phyloP scores from a whole-genome alignment of 2,113 vertebrate species.

The Bungarus multicinctus region DNA sequence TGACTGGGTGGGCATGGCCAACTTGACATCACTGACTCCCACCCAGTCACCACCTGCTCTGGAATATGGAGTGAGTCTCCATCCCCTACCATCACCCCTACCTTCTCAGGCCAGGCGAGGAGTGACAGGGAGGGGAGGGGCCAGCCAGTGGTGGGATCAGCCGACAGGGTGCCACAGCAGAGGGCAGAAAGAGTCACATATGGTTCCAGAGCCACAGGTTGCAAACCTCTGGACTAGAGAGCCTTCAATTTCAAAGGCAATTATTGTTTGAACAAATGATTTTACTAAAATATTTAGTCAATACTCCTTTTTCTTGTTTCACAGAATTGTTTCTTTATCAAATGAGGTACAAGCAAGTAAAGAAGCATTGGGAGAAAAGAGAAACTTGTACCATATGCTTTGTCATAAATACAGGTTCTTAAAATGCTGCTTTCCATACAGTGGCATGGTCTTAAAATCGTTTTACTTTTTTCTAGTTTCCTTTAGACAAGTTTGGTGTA shows the following conservation, averaged over 20 bases:
- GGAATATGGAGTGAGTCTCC: no score
- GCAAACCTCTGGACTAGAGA: background rate
- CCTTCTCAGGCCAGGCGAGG: no score
- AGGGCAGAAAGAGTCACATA: no score
- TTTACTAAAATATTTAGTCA: background rate
- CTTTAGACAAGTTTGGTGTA: background rate
- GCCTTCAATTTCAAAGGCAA: background rate
- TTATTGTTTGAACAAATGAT: background rate
- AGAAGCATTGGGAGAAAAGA: background rate
- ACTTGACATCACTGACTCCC: no score
- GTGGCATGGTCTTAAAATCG: background rate
- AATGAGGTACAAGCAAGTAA: background rate
- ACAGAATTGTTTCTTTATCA: slow-evolving; percentile 1
- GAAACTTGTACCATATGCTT: background rate
- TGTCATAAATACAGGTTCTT: background rate
- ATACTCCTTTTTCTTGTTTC: background rate
- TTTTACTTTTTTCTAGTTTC: background rate
- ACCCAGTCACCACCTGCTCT: no score
- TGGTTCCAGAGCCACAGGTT: no score
- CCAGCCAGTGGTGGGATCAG: no score
- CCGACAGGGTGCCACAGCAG: no score
- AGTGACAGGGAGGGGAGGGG: no score
- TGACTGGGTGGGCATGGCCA: no score
- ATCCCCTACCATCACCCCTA: no score
- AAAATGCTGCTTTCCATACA: background rate